phyloP scores from a whole-genome alignment of 2,797 vertebrate species.

The Erethizon dorsatum region DNA sequence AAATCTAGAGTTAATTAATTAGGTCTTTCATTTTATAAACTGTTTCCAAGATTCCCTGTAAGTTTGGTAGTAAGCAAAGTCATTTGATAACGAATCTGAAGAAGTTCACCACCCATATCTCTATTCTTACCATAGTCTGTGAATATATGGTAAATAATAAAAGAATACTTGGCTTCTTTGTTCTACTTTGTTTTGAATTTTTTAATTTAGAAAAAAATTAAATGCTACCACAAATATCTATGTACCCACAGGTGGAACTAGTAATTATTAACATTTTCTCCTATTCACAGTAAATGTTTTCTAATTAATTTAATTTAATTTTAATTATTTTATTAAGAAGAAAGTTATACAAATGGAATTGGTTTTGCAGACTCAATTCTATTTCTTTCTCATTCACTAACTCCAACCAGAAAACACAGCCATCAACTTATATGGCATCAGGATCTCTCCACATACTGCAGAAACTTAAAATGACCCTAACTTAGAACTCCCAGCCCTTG shows the following conservation, averaged over 20 bases:
- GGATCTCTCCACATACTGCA: fast-evolving
- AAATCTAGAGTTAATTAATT: constrained; percentile 15
- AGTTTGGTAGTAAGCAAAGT: not conserved
- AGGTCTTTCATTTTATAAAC: constrained; percentile 20
- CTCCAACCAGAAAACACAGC: not conserved
- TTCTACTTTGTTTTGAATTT: not conserved
- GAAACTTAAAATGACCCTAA: not conserved
- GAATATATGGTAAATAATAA: not conserved
- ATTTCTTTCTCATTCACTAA: not conserved
- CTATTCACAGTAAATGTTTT: constrained; percentile 20
- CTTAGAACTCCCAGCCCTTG: not conserved
- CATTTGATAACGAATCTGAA: not conserved
- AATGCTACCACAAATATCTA: not conserved
- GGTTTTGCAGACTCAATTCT: not conserved
- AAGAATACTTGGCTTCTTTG: not conserved
- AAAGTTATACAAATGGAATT: not conserved
- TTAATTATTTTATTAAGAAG: not conserved
- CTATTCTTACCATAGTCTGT: not conserved
- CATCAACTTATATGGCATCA: not conserved
- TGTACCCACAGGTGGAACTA: not conserved
- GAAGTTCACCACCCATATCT: not conserved
- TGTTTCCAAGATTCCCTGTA: not conserved
- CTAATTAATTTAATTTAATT: not conserved
- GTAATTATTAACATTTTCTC: not conserved
- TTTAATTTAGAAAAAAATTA: not conserved